Conservation (phyloP, 2,113 vertebrate genomes). For the Paralichthys olivaceus region DNA sequence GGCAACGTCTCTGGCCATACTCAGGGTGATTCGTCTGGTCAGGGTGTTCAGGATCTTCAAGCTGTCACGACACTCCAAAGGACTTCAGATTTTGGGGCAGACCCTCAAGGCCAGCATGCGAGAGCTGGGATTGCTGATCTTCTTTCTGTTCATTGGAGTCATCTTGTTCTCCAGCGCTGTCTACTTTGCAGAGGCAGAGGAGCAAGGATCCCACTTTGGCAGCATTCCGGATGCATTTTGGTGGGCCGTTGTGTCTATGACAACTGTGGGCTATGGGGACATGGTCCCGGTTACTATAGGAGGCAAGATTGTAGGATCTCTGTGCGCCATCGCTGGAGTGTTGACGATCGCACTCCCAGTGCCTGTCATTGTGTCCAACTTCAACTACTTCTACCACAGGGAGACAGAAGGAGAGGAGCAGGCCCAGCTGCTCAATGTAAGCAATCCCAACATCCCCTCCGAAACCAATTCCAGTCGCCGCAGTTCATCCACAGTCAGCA, state of each 20-base stretch:
- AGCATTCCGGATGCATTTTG: conserved; percentile 99
- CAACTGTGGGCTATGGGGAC: conserved; percentile 99
- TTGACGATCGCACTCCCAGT: conserved; percentile 99
- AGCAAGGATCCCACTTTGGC: conserved; percentile 90
- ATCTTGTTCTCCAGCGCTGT: conserved; percentile 99
- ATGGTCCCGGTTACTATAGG: conserved; percentile 99
- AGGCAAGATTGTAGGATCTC: conserved; percentile 99
- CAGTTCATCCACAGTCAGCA: conserved; percentile 95
- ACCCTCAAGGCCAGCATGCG: conserved; percentile 99
- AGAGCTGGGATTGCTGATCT: conserved; percentile 97
- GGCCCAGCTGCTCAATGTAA: conserved; percentile 97
- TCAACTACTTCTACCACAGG: conserved; percentile 99
- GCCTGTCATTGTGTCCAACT: conserved; percentile 99
- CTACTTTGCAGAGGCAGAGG: conserved; percentile 98
- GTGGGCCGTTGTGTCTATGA: conserved; percentile 99
- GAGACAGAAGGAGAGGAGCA: conserved; percentile 99
- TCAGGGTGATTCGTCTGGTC: conserved; percentile 99
- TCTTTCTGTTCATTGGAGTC: conserved; percentile 99
- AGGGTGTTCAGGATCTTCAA: conserved; percentile 99
- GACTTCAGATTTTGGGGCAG: conserved; percentile 98
- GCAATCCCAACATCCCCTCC: conserved; percentile 95
- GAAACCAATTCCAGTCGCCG: conserved; percentile 96
- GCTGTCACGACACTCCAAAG: conserved; percentile 98
- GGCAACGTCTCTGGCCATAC: conserved; percentile 97
- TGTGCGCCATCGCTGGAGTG: conserved; percentile 99